These are phyloP conservation scores for Chaunax sp. DNA, from an alignment of 2,797 vertebrate species.

Conservation along the genomic window DNA sequence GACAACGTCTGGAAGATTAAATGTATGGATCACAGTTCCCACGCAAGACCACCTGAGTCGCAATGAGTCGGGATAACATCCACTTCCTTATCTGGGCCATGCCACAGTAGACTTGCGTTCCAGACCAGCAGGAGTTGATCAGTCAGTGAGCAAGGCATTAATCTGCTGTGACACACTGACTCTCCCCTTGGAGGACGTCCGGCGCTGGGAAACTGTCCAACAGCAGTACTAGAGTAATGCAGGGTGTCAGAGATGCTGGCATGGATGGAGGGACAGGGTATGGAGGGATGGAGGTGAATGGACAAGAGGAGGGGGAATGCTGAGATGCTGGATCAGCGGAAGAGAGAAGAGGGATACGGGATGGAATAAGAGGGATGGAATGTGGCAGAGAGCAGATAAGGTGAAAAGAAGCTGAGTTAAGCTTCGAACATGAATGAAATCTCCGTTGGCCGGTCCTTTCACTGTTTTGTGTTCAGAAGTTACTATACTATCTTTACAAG, in stretches of 20 bases:
- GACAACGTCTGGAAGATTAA: conserved; percentile 66
- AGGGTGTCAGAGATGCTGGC: conserved; percentile 72
- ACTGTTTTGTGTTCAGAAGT: conserved; percentile 25
- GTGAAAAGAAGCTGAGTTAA: conserved; percentile 53
- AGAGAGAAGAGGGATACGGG: conserved; percentile 33
- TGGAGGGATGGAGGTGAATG: conserved; percentile 48
- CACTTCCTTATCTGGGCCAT: conserved; percentile 78
- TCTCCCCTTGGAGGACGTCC: conserved; percentile 79
- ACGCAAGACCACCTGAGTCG: conserved; percentile 71
- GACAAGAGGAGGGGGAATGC: conserved; percentile 31
- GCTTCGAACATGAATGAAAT: conserved; percentile 32
- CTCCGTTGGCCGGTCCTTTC: conserved; percentile 23
- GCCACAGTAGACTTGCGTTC: conserved; percentile 69
- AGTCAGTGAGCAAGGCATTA: conserved; percentile 82
- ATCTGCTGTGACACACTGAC: conserved; percentile 82
- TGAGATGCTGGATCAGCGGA: conserved; percentile 65
- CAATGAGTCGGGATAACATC: conserved; percentile 72
- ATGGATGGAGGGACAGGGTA: conserved; percentile 60
- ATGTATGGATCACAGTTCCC: conserved; percentile 66
- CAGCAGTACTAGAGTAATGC: conserved; percentile 74
- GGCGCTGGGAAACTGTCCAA: conserved; percentile 79
- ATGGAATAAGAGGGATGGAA: conserved; percentile 53
- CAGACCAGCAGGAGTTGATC: conserved; percentile 80
- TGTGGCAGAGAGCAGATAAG: conserved; percentile 46
- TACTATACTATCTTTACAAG: conserved; percentile 15